These are phyloP conservation scores for Drosophila miranda DNA, from an alignment of 1,140 invertebrate genomes.

Conservation along the genomic window DNA sequence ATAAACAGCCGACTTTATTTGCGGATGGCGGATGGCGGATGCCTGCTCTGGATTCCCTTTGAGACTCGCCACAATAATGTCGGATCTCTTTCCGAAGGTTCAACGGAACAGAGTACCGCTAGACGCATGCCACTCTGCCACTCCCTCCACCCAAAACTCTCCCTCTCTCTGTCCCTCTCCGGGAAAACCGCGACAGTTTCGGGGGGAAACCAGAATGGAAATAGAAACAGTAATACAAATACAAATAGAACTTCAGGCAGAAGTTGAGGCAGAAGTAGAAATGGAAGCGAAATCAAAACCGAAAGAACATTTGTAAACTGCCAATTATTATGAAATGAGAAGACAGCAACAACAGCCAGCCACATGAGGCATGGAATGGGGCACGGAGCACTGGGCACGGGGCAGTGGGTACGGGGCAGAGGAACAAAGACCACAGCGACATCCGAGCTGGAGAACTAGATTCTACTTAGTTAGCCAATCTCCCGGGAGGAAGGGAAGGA, in stretches of 20 bases:
- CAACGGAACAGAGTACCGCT: conserved; percentile 67
- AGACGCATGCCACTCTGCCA: not conserved
- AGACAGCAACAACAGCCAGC: conserved; percentile 53
- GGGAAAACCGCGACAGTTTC: conserved; percentile 46
- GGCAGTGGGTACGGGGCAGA: no score
- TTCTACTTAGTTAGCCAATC: conserved; percentile 42
- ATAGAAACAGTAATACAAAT: conserved; percentile 1
- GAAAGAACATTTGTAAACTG: conserved; percentile 78
- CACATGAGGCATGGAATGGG: conserved; percentile 13
- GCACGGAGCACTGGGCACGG: not conserved
- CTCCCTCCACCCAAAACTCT: no score
- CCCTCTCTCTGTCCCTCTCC: conserved; percentile 1
- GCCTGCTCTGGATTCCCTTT: conserved; percentile 40
- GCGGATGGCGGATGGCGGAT: conserved; percentile 39
- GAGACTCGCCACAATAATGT: conserved; percentile 47
- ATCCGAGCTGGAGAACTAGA: conserved; percentile 56
- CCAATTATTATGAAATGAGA: conserved; percentile 76
- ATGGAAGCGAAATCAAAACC: conserved; percentile 70
- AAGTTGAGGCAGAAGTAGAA: conserved; percentile 27
- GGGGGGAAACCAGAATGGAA: conserved; percentile 4
- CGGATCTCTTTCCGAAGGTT: conserved; percentile 43
- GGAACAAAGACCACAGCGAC: conserved; percentile 49
- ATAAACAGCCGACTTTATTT: conserved; percentile 70
- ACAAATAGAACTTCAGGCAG: conserved; percentile 9
- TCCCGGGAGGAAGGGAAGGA: no score